Conservation (phyloP, 1,140 invertebrate genomes). For the Saccostrea cuccullata region DNA sequence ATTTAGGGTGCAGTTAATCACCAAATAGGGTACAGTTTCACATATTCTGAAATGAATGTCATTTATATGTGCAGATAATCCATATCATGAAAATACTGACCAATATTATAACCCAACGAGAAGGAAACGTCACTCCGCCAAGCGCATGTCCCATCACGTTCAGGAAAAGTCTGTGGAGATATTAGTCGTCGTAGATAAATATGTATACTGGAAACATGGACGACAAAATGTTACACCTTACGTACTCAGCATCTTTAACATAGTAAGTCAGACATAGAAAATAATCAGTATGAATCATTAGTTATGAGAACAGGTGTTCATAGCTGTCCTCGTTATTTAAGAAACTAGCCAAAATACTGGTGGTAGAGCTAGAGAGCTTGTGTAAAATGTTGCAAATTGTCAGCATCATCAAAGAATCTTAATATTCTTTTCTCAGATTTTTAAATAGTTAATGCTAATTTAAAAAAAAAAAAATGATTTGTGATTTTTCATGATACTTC, state of each 20-base stretch:
- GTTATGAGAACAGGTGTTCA: too few species aligned
- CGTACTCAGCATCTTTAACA: slow-evolving; percentile 73
- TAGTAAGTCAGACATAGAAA: slow-evolving; percentile 64
- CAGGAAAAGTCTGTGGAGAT: slow-evolving; percentile 64
- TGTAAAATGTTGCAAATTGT: too few species aligned
- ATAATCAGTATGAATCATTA: background rate
- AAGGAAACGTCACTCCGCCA: slow-evolving; percentile 53
- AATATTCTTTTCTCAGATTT: too few species aligned
- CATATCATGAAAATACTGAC: slow-evolving; percentile 30
- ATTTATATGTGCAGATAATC: background rate
- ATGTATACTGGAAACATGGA: slow-evolving; percentile 70
- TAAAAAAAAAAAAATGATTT: too few species aligned
- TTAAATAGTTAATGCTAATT: too few species aligned
- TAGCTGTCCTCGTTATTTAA: too few species aligned
- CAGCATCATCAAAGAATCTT: too few species aligned
- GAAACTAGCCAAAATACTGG: too few species aligned
- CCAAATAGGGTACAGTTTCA: too few species aligned
- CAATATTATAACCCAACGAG: slow-evolving; percentile 55
- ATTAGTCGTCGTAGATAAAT: slow-evolving; percentile 68
- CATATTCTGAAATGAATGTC: background rate
- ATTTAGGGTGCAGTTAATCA: too few species aligned
- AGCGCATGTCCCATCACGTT: background rate
- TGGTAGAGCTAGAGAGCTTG: too few species aligned
- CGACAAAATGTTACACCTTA: slow-evolving; percentile 71
- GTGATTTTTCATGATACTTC: too few species aligned